Percentiles rank a stretch among this genome's conserved stretches.
phyloP scores from a whole-genome alignment of 1,140 invertebrate genomes.

The Apis florea region DNA sequence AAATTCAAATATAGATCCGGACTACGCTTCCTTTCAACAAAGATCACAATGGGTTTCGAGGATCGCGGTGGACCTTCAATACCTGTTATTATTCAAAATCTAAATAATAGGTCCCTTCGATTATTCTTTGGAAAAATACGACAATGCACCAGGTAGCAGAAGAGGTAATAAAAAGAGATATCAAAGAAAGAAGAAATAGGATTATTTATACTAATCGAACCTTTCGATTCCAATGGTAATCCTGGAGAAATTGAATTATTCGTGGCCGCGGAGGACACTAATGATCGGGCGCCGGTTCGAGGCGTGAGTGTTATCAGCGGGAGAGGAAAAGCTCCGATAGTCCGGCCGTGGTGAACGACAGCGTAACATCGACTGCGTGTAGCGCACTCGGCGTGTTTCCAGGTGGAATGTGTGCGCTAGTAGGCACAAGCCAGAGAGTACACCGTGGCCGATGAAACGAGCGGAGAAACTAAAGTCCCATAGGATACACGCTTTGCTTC shows the following conservation, averaged over 20 bases:
- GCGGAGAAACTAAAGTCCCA: slow-evolving; percentile 47
- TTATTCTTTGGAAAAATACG: too few species aligned
- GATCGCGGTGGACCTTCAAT: background rate
- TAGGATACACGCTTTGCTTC: slow-evolving; percentile 40
- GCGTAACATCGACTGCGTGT: slow-evolving; percentile 62
- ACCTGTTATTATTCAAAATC: too few species aligned
- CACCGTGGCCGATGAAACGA: slow-evolving; percentile 45
- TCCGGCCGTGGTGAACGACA: slow-evolving; percentile 47
- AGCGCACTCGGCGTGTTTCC: slow-evolving; percentile 46
- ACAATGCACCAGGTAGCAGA: fast-evolving
- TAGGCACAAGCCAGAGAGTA: slow-evolving; percentile 28
- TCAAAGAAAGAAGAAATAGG: background rate
- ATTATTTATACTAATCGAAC: slow-evolving; percentile 28
- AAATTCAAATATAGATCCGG: too few species aligned
- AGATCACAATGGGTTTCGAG: background rate
- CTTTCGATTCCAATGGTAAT: slow-evolving; percentile 23
- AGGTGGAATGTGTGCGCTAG: slow-evolving; percentile 34
- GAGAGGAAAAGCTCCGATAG: slow-evolving; percentile 29
- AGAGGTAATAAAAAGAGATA: background rate
- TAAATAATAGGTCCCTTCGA: background rate
- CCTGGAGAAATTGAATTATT: background rate
- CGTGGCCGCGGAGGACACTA: slow-evolving; percentile 11
- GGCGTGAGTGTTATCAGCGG: slow-evolving; percentile 32
- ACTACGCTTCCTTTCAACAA: background rate
- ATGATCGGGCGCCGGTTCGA: slow-evolving; percentile 2